A percentile compares a stretch with the other conserved stretches of the same genome.
These are phyloP conservation scores for Globodera rostochiensis DNA, from an alignment of 1,140 invertebrate species.

Conservation along the genomic window DNA sequence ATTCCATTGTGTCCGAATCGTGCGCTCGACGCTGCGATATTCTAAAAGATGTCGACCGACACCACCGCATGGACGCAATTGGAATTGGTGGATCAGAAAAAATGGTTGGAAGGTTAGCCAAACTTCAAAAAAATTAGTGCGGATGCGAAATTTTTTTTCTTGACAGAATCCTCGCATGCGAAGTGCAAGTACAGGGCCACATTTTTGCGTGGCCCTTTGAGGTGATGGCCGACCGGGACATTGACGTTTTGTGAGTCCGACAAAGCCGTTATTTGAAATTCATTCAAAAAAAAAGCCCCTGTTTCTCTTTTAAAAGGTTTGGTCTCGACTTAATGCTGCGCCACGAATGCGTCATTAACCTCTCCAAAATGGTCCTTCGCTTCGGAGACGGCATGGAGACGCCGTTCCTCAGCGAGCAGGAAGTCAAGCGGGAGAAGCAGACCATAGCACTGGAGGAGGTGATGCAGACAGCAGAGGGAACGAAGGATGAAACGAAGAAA, in stretches of 20 bases:
- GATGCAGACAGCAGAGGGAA: neutral
- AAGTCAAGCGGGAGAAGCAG: slow-evolving; percentile 65
- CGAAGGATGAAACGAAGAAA: too few relatives aligned
- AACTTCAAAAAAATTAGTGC: neutral
- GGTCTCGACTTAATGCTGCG: slow-evolving; percentile 95
- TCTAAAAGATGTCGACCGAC: slow-evolving; percentile 87
- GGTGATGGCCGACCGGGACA: slow-evolving; percentile 92
- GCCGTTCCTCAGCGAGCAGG: slow-evolving; percentile 82
- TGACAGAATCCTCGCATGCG: slow-evolving; percentile 67
- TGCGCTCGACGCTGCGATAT: slow-evolving; percentile 84
- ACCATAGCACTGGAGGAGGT: slow-evolving; percentile 19
- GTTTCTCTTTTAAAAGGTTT: neutral
- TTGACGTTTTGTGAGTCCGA: slow-evolving; percentile 83
- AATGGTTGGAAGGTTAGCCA: slow-evolving; percentile 27
- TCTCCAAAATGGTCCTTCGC: slow-evolving; percentile 82
- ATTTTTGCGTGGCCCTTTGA: slow-evolving; percentile 87
- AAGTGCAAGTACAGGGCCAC: slow-evolving; percentile 90
- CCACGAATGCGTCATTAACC: slow-evolving; percentile 88
- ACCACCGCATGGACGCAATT: slow-evolving; percentile 88
- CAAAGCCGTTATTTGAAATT: too few relatives aligned
- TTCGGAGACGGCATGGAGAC: slow-evolving; percentile 95
- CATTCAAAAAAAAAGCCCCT: neutral
- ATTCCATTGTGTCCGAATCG: slow-evolving; percentile 69
- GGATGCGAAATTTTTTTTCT: neutral
- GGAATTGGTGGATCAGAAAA: slow-evolving; percentile 90